Base-by-base conservation (phyloP, 2,888 invertebrate species). In the Brenthis ino region DNA sequence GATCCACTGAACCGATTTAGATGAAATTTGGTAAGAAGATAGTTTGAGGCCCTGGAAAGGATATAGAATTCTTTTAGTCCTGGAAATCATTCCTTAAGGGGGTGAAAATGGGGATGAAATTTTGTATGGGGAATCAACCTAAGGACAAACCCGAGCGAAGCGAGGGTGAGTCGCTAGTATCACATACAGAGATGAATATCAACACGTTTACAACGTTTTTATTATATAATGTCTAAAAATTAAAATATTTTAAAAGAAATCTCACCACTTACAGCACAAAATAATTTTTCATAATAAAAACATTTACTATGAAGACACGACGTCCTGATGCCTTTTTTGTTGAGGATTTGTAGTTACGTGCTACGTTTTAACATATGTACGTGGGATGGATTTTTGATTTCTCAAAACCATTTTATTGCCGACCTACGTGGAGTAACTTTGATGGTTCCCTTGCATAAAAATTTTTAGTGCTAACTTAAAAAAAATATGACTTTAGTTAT, bases 241-340 rank as follows among this genome's bases (percentile, higher is more conserved):
- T 37, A 20, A 13, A 16, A 28, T 5, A 13, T 8, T 55, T 28
- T 37, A 28, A 20, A 47, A 43, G 11, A 2, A 20, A 55, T 56
- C 57, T 28, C 4, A 16, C 11, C 54, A 55, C 73, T 78, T 81
- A 70, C 33, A 48, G 50, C 77, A 70, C 67, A 75, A 78, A 77
- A 78, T 82, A 84, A 82, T 83, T 80, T 83, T 83, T 85, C 83
- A 79, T 79, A 80, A 85, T 85, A 88, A 88, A 86, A 89, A 85
- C 84, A 82, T 84, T 82, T 78, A 81, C 79, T 78, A 77, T 77
- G 79, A 79, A 83, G 78, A 84, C 81, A 82, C 83, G 81, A 82
- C 82, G 80, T 84, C 82, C 81, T 78, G 71, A 76, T 74, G 71
- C 72, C 76, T 76, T 78, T 77, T 80, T 79, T 80, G 77, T 78